A percentile compares a stretch with the other conserved stretches of the same genome.
phyloP scores from a whole-genome alignment of 2,113 vertebrate species.

The Microtus oregoni region DNA sequence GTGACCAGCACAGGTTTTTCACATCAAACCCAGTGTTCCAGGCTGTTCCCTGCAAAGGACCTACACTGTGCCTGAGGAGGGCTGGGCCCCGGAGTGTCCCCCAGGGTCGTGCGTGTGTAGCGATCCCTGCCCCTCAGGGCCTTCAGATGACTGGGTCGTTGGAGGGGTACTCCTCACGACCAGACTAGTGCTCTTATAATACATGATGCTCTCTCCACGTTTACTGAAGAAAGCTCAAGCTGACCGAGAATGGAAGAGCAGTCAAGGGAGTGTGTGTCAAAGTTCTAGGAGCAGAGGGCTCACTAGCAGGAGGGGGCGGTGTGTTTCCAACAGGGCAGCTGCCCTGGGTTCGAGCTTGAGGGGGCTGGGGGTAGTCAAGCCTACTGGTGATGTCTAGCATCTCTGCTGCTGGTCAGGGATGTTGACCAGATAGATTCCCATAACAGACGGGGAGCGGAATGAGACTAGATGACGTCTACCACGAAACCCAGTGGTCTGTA shows the following conservation, averaged over 20 bases:
- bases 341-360: neutral
- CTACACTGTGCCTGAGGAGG: fast-evolving
- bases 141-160: too few relatives aligned
- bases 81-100: too few relatives aligned
- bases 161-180: neutral
- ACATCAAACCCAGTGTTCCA: fast-evolving
- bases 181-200: neutral
- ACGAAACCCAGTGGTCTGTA: neutral
- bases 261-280: neutral
- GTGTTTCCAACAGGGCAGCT: neutral
- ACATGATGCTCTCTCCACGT: fast-evolving
- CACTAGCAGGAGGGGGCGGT: neutral
- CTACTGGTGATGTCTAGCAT: neutral
- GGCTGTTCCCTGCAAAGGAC: neutral
- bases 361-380: neutral
- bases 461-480: neutral
- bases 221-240: neutral
- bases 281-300: neutral
- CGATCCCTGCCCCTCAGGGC: neutral
- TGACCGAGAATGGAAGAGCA: neutral
- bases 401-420: neutral
- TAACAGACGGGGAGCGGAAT: neutral
- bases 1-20: fast-evolving
- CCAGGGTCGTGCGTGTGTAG: neutral
- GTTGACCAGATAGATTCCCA: neutral